These are phyloP conservation scores for Neoascia interrupta DNA, from an alignment of 2,888 invertebrate species.

Conservation along the genomic window DNA sequence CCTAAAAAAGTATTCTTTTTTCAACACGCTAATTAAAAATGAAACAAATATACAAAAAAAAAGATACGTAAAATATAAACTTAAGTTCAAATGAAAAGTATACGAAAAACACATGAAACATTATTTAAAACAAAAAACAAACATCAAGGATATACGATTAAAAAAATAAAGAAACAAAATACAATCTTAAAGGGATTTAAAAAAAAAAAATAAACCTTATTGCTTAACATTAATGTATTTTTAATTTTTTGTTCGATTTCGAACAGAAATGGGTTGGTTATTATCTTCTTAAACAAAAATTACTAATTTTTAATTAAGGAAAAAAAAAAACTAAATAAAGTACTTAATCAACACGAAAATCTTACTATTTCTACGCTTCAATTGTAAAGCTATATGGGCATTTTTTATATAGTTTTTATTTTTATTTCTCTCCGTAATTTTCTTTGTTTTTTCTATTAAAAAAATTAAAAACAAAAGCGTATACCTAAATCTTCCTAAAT, in stretches of 20 bases:
- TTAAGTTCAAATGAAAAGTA: constrained; percentile 80
- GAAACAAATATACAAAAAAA: constrained; percentile 60
- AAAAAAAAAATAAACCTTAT: constrained; percentile 64
- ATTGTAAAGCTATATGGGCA: constrained; percentile 79
- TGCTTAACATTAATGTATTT: constrained; percentile 66
- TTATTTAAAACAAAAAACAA: constrained; percentile 67
- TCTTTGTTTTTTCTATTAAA: no score
- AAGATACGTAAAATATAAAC: constrained; percentile 74
- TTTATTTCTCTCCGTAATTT: constrained; percentile 21
- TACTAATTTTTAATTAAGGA: constrained; percentile 62
- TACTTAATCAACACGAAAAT: constrained; percentile 65
- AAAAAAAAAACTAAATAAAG: constrained; percentile 50
- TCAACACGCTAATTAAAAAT: constrained; percentile 39
- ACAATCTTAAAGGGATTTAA: constrained; percentile 72
- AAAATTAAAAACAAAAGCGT: no score
- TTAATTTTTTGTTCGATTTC: constrained; percentile 55
- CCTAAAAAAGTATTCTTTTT: constrained; percentile 45
- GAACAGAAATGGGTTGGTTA: constrained; percentile 71
- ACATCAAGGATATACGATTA: constrained; percentile 76
- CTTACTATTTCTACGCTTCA: constrained; percentile 71
- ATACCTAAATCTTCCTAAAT: constrained; percentile 38
- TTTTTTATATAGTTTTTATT: constrained; percentile 65
- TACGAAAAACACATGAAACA: constrained; percentile 76
- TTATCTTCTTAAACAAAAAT: constrained; percentile 62
- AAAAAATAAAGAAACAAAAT: constrained; percentile 56